A percentile compares a stretch with the other conserved stretches of the same genome.
These are phyloP conservation scores for Lepus timidus DNA, from an alignment of 2,113 vertebrate genomes.

Conservation along the genomic window DNA sequence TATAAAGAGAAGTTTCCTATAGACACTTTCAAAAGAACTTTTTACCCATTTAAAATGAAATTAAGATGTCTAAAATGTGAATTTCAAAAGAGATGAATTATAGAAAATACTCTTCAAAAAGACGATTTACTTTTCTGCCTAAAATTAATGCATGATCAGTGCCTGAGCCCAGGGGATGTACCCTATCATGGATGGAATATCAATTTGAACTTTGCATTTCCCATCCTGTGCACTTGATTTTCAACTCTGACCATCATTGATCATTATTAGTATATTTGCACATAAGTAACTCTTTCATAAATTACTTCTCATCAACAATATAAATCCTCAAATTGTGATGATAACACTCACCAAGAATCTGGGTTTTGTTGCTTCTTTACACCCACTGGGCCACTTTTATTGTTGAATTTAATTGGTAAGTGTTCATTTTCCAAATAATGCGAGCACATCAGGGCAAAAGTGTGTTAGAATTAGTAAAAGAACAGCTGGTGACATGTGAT, in stretches of 20 bases:
- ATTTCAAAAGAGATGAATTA: constrained; percentile 17
- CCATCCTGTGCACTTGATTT: constrained; percentile 16
- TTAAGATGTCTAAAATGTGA: background rate
- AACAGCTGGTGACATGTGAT: constrained; percentile 74
- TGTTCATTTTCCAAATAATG: constrained; percentile 80
- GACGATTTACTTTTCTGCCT: background rate
- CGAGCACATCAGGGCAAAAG: constrained; percentile 79
- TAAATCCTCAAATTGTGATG: constrained; percentile 78
- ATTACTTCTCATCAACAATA: constrained; percentile 78
- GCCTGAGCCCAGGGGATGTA: background rate
- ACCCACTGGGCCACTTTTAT: constrained; percentile 83
- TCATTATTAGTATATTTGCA: constrained; percentile 77
- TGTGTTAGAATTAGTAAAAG: constrained; percentile 69
- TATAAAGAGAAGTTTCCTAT: background rate
- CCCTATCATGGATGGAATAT: background rate
- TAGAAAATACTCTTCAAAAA: background rate
- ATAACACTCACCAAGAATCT: constrained; percentile 72
- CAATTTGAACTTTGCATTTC: background rate
- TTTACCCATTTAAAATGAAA: constrained; percentile 51
- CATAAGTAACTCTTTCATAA: constrained; percentile 77
- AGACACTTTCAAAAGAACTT: background rate
- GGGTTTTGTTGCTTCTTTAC: constrained; percentile 80
- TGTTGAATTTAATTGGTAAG: constrained; percentile 79
- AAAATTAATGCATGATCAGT: background rate
- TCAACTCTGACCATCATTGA: constrained; percentile 54